Percentiles rank a stretch among this genome's conserved stretches.
These are phyloP conservation scores for Pyrrhia umbra DNA, from an alignment of 2,888 invertebrate species.

Conservation along the genomic window DNA sequence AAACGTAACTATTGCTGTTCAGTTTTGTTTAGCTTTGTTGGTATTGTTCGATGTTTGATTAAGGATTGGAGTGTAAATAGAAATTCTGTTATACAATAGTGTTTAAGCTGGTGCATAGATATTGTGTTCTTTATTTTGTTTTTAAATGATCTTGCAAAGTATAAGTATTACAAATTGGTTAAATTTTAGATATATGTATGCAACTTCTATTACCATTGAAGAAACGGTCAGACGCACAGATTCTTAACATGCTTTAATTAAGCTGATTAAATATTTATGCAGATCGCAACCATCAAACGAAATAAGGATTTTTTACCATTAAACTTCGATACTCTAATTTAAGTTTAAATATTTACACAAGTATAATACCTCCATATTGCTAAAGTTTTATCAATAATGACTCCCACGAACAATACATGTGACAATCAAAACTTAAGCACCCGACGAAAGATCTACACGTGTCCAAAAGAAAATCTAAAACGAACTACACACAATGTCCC, in stretches of 20 bases:
- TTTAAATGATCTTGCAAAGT: background rate
- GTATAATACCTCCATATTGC: background rate
- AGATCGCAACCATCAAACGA: too few species aligned
- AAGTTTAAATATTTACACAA: too few species aligned
- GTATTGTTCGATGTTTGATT: conserved; percentile 65
- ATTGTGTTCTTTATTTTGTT: background rate
- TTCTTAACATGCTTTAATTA: too few species aligned
- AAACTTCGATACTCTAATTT: too few species aligned
- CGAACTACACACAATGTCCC: conserved; percentile 56
- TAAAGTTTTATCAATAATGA: background rate
- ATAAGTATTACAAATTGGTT: background rate
- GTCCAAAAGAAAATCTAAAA: conserved; percentile 39
- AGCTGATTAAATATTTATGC: too few species aligned
- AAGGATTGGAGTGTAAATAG: conserved; percentile 63
- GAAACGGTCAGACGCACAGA: too few species aligned
- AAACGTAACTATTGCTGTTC: conserved; percentile 81
- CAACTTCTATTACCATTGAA: too few species aligned
- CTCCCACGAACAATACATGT: background rate
- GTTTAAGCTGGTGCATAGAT: conserved; percentile 26
- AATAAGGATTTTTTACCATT: too few species aligned
- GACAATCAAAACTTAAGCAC: conserved; percentile 4
- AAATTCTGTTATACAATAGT: conserved; percentile 48
- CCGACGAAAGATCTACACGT: conserved; percentile 33
- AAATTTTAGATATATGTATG: too few species aligned
- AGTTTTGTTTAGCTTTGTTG: conserved; percentile 74